Evolutionary conservation across 2,888 invertebrate genomes (phyloP).

Genomic region (Ophioninae sp.): DNA sequence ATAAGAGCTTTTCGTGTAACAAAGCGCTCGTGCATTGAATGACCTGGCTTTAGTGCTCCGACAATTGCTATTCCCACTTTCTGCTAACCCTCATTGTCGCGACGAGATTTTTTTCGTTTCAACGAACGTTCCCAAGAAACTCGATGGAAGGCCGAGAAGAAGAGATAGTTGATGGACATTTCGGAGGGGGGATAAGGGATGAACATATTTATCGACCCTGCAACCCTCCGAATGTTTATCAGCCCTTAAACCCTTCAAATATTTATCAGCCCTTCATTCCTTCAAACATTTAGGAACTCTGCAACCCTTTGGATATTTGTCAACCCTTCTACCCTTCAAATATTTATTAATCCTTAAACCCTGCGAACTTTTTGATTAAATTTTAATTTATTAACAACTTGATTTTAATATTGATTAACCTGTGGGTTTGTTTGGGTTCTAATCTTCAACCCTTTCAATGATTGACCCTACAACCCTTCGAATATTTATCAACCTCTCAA

Average conservation of each 20-base stretch:
- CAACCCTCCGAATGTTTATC: not conserved
- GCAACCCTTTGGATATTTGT: too few species aligned
- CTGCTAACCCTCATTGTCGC: not conserved
- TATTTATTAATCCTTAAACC: too few species aligned
- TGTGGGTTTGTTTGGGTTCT: too few species aligned
- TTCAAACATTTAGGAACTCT: too few species aligned
- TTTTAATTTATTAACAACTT: too few species aligned
- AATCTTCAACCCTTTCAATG: too few species aligned
- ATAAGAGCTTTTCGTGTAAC: constrained; percentile 2
- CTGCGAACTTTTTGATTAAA: too few species aligned
- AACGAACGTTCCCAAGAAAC: not conserved
- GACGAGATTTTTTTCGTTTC: not conserved
- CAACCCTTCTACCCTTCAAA: too few species aligned
- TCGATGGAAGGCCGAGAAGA: not conserved
- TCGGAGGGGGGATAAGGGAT: not conserved
- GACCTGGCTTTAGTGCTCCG: not conserved
- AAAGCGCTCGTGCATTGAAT: constrained; percentile 4
- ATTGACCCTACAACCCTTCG: too few species aligned
- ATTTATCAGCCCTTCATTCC: too few species aligned
- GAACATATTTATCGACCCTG: not conserved
- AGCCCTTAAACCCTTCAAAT: not conserved
- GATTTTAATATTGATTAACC: too few species aligned
- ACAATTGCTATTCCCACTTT: constrained; percentile 4
- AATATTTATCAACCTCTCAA: too few species aligned
- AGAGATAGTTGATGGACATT: not conserved